These are phyloP conservation scores for Eupeodes luniger DNA, from an alignment of 2,888 invertebrate genomes.

Conservation along the genomic window DNA sequence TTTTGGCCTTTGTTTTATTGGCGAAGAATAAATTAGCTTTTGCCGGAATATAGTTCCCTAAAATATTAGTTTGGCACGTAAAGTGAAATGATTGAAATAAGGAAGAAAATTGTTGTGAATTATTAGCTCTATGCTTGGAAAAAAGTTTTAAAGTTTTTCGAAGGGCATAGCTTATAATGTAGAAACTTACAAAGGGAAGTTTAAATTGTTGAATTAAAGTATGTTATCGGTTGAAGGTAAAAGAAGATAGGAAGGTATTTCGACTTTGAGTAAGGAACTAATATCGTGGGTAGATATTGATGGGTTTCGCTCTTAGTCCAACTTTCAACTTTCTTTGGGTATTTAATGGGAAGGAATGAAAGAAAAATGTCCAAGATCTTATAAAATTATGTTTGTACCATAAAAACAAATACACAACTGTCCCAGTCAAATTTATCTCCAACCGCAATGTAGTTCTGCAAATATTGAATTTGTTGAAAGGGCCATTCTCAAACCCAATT, in stretches of 20 bases:
- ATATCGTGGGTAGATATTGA: too few species aligned
- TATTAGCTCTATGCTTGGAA: not conserved
- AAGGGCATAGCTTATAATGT: not conserved
- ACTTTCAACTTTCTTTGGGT: too few species aligned
- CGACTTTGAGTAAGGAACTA: not conserved
- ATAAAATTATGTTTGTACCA: too few species aligned
- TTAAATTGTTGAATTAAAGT: conserved; percentile 13
- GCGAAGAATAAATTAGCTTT: conserved; percentile 36
- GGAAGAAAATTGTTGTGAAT: conserved; percentile 16
- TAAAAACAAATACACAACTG: too few species aligned
- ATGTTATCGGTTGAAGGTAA: conserved; percentile 1
- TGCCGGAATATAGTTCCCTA: conserved; percentile 5
- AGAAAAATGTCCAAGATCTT: too few species aligned
- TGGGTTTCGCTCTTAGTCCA: too few species aligned
- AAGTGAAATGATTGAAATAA: conserved; percentile 31
- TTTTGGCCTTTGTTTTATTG: conserved; percentile 32
- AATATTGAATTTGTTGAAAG: too few species aligned
- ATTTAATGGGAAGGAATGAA: too few species aligned
- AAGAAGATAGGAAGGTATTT: not conserved
- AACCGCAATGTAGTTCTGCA: too few species aligned
- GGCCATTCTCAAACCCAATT: too few species aligned
- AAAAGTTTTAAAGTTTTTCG: conserved; percentile 12
- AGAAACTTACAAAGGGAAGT: conserved; percentile 11
- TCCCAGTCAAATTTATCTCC: too few species aligned
- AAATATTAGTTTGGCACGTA: conserved; percentile 27